These are phyloP conservation scores for Stylophora pistillata DNA, from an alignment of 64 coral and sea anemone species.

Conservation along the genomic window DNA sequence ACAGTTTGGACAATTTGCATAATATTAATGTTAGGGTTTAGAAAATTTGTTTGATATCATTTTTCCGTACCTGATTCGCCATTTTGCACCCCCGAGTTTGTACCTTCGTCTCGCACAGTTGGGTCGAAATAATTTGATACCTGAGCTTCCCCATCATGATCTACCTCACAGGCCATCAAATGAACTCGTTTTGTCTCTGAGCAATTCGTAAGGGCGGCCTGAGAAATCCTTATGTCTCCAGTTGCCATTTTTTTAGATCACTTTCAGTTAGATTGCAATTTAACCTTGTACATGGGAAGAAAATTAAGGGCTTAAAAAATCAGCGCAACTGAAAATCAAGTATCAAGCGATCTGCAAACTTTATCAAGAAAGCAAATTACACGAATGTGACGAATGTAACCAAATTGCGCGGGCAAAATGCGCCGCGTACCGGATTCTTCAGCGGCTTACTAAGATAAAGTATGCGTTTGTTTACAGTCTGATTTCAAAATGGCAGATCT, in stretches of 20 bases:
- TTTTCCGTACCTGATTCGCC: not conserved
- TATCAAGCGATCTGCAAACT: not conserved
- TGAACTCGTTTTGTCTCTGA: slow-evolving; percentile 64
- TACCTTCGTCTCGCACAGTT: slow-evolving; percentile 47
- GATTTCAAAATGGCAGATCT: slow-evolving; percentile 34
- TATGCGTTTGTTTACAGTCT: slow-evolving; percentile 6
- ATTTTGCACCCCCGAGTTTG: slow-evolving; percentile 28
- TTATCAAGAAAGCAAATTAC: not conserved
- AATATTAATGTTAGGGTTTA: too few relatives aligned
- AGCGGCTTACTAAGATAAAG: not conserved
- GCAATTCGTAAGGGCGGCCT: slow-evolving; percentile 2
- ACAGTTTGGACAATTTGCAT: too few relatives aligned
- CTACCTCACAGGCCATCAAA: slow-evolving; percentile 81
- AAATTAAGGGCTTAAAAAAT: not conserved
- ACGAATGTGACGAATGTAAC: too few relatives aligned
- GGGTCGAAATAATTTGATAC: slow-evolving; percentile 71
- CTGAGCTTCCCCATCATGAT: slow-evolving; percentile 69
- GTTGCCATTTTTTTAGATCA: not conserved
- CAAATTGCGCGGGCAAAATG: not conserved
- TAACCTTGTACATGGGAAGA: not conserved
- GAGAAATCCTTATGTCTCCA: slow-evolving; percentile 20
- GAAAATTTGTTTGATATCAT: not conserved
- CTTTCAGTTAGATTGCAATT: not conserved
- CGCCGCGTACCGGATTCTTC: not conserved
- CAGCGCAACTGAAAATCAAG: too few relatives aligned